Evolutionary conservation across 2,888 invertebrate genomes (phyloP).

Genomic region (Zele albiditarsus): DNA sequence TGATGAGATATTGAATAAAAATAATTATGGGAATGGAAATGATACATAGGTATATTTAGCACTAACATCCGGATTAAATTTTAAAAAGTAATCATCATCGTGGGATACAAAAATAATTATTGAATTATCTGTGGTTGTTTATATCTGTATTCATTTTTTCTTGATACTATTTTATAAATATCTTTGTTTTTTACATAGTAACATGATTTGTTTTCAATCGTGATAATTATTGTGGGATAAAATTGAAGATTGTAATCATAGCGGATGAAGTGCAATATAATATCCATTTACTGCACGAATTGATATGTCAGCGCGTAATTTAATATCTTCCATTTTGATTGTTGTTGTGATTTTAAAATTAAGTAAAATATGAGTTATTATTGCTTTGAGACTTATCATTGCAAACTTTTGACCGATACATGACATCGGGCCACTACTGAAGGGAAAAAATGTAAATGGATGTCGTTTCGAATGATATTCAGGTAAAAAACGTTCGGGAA

Average conservation of each 20-base stretch:
- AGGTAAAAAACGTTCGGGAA: slow-evolving; percentile 49
- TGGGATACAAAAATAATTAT: neutral
- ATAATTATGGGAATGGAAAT: neutral
- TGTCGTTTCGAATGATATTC: slow-evolving; percentile 46
- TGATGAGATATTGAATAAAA: neutral
- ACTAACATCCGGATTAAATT: neutral
- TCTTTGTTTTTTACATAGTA: no score
- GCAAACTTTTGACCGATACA: slow-evolving; percentile 55
- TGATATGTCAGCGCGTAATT: slow-evolving; percentile 49
- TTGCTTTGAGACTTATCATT: slow-evolving; percentile 51
- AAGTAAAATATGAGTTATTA: slow-evolving; percentile 49
- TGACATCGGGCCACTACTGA: slow-evolving; percentile 51
- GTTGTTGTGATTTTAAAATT: slow-evolving; percentile 44
- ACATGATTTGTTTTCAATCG: no score
- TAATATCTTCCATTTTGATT: slow-evolving; percentile 40
- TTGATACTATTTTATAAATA: no score
- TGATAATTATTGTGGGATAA: neutral
- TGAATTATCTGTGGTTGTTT: no score
- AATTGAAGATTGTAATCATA: neutral
- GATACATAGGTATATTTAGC: neutral
- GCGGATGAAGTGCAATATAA: slow-evolving; percentile 44
- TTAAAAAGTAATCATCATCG: neutral
- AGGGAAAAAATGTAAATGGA: slow-evolving; percentile 50
- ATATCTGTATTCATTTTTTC: no score
- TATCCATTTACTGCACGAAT: slow-evolving; percentile 52